These are phyloP conservation scores for Bombus sylvicola DNA, from an alignment of 1,140 invertebrate genomes.

Conservation along the genomic window DNA sequence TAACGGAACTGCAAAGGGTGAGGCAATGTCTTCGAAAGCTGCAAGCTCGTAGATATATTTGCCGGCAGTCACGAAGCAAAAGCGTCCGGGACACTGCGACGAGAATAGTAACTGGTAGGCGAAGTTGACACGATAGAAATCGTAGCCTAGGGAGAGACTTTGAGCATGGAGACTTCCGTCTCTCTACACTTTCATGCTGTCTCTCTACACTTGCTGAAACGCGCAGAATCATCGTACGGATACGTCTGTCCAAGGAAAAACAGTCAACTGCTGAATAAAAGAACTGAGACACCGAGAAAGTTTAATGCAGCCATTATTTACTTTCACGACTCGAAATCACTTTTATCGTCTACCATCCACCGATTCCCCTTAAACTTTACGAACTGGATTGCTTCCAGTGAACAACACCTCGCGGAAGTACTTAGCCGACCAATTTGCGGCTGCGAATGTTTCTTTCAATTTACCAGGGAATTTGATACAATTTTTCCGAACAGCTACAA, in stretches of 20 bases:
- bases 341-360: neutral
- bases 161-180: constrained; percentile 27
- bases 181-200: constrained; percentile 24
- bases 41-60: constrained; percentile 76
- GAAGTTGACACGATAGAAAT: constrained; percentile 64
- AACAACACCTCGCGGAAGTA: neutral
- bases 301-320: constrained; percentile 7
- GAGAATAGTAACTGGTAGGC: constrained; percentile 78
- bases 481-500: neutral
- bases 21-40: constrained; percentile 45
- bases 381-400: neutral
- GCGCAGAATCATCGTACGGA: neutral
- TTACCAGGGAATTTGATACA: neutral
- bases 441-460: neutral
- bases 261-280: neutral
- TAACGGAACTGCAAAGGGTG: constrained; percentile 32
- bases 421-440: neutral
- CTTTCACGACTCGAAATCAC: constrained; percentile 16
- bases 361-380: neutral
- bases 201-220: constrained; percentile 7
- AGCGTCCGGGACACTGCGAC: constrained; percentile 74
- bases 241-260: neutral
- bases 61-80: constrained; percentile 68
- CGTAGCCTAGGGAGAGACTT: constrained; percentile 53
- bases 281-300: neutral